phyloP scores from a whole-genome alignment of 2,113 vertebrate genomes.

The Paramisgurnus dabryanus region DNA sequence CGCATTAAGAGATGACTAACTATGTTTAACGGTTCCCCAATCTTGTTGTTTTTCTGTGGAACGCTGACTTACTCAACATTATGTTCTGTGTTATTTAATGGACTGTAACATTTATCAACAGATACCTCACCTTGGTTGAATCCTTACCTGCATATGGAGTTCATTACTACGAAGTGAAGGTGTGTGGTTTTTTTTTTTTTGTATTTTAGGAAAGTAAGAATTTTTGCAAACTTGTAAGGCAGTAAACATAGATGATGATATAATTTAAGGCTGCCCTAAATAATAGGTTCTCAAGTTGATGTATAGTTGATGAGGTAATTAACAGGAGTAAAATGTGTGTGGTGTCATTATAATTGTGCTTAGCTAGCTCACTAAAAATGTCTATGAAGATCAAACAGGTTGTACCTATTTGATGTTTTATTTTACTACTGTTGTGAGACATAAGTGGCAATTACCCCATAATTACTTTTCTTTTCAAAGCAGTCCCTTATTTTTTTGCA shows the following conservation, averaged over 20 bases:
- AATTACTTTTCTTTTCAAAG: constrained; percentile 45
- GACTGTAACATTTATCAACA: constrained; percentile 63
- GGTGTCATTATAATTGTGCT: constrained; percentile 35
- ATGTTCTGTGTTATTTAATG: neutral
- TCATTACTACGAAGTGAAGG: constrained; percentile 98
- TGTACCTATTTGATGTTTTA: constrained; percentile 57
- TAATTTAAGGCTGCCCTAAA: neutral
- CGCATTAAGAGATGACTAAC: constrained; percentile 31
- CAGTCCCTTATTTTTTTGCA: constrained; percentile 61
- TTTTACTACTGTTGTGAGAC: constrained; percentile 47
- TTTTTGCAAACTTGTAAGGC: neutral
- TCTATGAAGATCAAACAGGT: constrained; percentile 63
- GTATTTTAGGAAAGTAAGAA: neutral
- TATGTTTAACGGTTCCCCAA: neutral
- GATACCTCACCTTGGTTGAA: constrained; percentile 95
- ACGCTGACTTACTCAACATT: neutral
- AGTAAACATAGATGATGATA: neutral
- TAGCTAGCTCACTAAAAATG: constrained; percentile 55
- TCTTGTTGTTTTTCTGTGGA: constrained; percentile 1
- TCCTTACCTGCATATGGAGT: constrained; percentile 94
- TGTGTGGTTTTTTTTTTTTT: constrained; percentile 64
- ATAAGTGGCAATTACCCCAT: constrained; percentile 60
- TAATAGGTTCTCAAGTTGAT: neutral
- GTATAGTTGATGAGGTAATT: constrained; percentile 23
- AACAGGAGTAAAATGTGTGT: constrained; percentile 3